Evolutionary conservation across 2,888 invertebrate species (phyloP).

Genomic region (Drosophila quasianomalipes): DNA sequence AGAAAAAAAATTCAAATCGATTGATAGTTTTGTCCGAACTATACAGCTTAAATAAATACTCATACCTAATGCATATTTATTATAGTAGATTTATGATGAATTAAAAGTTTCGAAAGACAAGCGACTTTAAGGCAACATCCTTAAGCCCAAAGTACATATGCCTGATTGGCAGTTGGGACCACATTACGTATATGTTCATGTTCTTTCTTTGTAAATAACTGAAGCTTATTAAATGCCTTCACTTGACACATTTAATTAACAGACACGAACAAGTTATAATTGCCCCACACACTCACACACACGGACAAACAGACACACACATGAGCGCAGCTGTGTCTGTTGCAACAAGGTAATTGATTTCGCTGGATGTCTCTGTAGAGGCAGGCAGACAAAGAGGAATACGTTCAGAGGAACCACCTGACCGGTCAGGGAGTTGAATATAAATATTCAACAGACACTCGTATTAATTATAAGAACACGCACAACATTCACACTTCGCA

Average conservation of each 20-base stretch:
- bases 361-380: slow-evolving; percentile 16
- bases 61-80: not conserved
- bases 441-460: slow-evolving; percentile 70
- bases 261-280: slow-evolving; percentile 80
- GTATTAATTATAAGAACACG: slow-evolving; percentile 68
- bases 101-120: not conserved
- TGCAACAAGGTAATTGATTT: slow-evolving; percentile 67
- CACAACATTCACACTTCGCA: slow-evolving; percentile 18
- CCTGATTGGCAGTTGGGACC: slow-evolving; percentile 10
- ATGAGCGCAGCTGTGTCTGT: slow-evolving; percentile 38
- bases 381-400: not conserved
- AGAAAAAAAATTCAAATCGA: too few species aligned
- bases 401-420: too few species aligned
- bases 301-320: slow-evolving; percentile 2
- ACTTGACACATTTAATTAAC: slow-evolving; percentile 82
- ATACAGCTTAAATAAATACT: not conserved
- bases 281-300: slow-evolving; percentile 42
- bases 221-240: slow-evolving; percentile 80
- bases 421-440: slow-evolving; percentile 47
- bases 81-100: not conserved
- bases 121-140: not conserved
- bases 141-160: slow-evolving; percentile 9
- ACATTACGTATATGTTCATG: slow-evolving; percentile 47
- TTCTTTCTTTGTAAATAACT: slow-evolving; percentile 74
- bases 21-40: too few species aligned